Percentiles rank a stretch among this genome's conserved stretches.
Conservation (phyloP, 2,888 invertebrate genomes). For the Drosophila hamatofila region DNA sequence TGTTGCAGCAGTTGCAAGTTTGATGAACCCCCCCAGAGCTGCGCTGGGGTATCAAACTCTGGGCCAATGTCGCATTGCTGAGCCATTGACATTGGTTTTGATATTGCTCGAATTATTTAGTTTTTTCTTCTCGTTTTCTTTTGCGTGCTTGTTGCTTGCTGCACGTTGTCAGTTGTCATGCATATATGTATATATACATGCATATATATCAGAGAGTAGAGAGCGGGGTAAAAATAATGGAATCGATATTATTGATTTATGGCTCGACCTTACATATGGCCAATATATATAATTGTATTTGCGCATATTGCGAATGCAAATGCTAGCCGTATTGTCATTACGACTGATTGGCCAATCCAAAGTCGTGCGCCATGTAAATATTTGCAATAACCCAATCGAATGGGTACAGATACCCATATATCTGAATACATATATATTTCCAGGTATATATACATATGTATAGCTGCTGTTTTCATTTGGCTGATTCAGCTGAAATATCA, state of each 20-base stretch:
- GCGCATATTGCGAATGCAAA: conserved; percentile 42
- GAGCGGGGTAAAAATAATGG: conserved; percentile 9
- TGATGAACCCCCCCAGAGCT: conserved; percentile 21
- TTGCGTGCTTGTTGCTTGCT: conserved; percentile 29
- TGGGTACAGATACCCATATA: neutral
- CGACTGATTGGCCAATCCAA: conserved; percentile 67
- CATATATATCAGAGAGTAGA: neutral
- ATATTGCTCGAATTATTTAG: conserved; percentile 31
- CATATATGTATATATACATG: conserved; percentile 1
- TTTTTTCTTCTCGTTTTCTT: conserved; percentile 9
- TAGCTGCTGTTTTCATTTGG: neutral
- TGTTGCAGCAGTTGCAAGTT: conserved; percentile 26
- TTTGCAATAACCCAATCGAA: conserved; percentile 37
- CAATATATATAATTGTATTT: conserved; percentile 18
- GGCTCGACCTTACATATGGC: conserved; percentile 29
- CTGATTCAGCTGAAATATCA: conserved; percentile 9
- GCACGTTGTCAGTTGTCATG: conserved; percentile 26
- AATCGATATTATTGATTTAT: conserved; percentile 76
- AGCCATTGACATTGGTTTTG: conserved; percentile 54
- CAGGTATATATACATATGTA: neutral
- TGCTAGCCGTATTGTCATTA: conserved; percentile 56
- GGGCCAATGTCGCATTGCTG: conserved; percentile 38
- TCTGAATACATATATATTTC: neutral
- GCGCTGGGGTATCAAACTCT: neutral
- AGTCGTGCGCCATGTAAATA: conserved; percentile 38